Conservation (phyloP, 1,140 invertebrate species). For the Melitaea cinxia region DNA sequence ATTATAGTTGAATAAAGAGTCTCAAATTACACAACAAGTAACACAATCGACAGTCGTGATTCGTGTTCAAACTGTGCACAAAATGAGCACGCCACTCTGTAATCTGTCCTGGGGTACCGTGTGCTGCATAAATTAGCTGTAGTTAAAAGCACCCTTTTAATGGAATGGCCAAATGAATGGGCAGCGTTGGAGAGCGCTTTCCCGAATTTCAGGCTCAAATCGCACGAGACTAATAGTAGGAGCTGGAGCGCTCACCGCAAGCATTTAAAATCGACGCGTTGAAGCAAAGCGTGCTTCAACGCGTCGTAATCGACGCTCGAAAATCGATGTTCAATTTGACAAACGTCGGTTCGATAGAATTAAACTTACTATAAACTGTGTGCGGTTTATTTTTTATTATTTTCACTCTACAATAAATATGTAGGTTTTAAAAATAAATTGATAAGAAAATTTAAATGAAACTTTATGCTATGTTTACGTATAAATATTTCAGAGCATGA, state of each 20-base stretch:
- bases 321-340: slow-evolving; percentile 5
- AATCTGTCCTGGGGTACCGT: slow-evolving; percentile 27
- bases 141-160: slow-evolving; percentile 43
- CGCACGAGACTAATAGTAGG: slow-evolving; percentile 33
- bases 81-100: slow-evolving; percentile 18
- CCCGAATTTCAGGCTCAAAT: slow-evolving; percentile 33
- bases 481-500: too few relatives aligned
- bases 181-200: slow-evolving; percentile 36
- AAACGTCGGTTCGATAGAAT: slow-evolving; percentile 2
- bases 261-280: slow-evolving; percentile 29
- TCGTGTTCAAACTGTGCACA: slow-evolving; percentile 14
- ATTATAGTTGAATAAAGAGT: slow-evolving; percentile 11
- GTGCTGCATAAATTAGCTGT: slow-evolving; percentile 40
- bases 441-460: too few relatives aligned
- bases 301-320: slow-evolving; percentile 11
- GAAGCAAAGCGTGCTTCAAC: slow-evolving; percentile 1
- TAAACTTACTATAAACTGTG: not conserved
- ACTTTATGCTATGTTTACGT: too few relatives aligned
- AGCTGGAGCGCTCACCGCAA: slow-evolving; percentile 27
- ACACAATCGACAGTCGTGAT: slow-evolving; percentile 21
- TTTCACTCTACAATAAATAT: too few relatives aligned
- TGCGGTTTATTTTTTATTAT: not conserved
- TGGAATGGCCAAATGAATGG: slow-evolving; percentile 43
- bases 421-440: too few relatives aligned
- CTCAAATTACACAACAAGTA: slow-evolving; percentile 7